phyloP scores from a whole-genome alignment of 2,888 invertebrate genomes.

The Glyphotaelius pellucidus region DNA sequence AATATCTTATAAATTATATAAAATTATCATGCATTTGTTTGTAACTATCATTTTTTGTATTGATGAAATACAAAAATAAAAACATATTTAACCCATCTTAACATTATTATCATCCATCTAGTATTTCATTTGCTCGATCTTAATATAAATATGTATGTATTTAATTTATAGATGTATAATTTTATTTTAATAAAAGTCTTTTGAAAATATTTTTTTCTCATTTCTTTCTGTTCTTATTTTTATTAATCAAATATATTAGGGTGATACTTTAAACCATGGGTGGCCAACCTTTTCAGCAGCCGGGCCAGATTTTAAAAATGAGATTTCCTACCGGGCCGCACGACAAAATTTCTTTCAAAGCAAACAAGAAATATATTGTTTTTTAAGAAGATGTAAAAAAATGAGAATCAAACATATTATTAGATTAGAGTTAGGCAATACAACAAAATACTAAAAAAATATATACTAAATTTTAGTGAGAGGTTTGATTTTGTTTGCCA shows the following conservation, averaged over 20 bases:
- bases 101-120: not conserved
- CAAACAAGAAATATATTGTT: too few species aligned
- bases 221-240: not conserved
- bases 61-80: constrained; percentile 13
- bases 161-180: constrained; percentile 43
- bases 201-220: constrained; percentile 26
- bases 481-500: too few species aligned
- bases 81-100: not conserved
- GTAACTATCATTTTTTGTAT: constrained; percentile 25
- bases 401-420: too few species aligned
- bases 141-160: constrained; percentile 31
- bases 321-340: too few species aligned
- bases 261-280: too few species aligned
- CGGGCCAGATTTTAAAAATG: too few species aligned
- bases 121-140: constrained; percentile 28
- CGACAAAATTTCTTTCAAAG: too few species aligned
- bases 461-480: too few species aligned
- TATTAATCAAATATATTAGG: not conserved
- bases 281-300: too few species aligned
- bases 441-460: too few species aligned
- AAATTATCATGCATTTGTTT: not conserved
- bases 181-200: constrained; percentile 54
- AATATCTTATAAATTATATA: not conserved
- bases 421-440: too few species aligned
- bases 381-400: too few species aligned